phyloP scores from a whole-genome alignment of 2,113 vertebrate genomes.

The Numida meleagris region DNA sequence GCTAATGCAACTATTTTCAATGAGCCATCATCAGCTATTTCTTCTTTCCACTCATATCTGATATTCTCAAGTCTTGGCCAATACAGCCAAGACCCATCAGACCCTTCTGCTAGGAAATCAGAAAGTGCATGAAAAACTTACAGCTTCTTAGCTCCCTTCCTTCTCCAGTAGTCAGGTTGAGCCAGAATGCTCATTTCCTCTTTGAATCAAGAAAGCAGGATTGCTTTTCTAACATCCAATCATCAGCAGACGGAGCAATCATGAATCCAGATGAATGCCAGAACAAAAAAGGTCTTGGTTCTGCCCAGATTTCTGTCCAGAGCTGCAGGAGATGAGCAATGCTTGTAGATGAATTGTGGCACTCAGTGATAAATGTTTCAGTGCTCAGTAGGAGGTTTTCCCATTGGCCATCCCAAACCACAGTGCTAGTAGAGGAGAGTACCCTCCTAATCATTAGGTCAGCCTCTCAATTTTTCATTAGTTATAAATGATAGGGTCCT shows the following conservation, averaged over 20 bases:
- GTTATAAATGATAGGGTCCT: not conserved
- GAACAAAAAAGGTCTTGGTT: not conserved
- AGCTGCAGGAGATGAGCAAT: not conserved
- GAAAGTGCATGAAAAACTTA: not conserved
- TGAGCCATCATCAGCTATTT: not conserved
- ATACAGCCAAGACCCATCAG: not conserved
- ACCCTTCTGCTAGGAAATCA: not conserved
- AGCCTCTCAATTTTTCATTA: not conserved
- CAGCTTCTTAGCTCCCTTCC: not conserved
- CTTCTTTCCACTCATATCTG: not conserved
- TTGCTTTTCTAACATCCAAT: not conserved
- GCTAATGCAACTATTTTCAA: not conserved
- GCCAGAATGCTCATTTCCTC: not conserved
- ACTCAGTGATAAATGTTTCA: not conserved
- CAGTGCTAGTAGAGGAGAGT: not conserved
- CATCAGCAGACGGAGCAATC: not conserved
- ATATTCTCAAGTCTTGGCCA: not conserved
- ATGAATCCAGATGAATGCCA: not conserved
- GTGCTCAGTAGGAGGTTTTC: not conserved
- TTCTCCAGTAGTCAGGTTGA: not conserved
- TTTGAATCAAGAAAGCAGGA: not conserved
- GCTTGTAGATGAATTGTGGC: not conserved
- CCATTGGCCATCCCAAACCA: not conserved
- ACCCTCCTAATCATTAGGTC: not conserved
- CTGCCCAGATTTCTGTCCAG: not conserved